These are phyloP conservation scores for Zygaena filipendulae DNA, from an alignment of 2,888 invertebrate species.

Conservation along the genomic window DNA sequence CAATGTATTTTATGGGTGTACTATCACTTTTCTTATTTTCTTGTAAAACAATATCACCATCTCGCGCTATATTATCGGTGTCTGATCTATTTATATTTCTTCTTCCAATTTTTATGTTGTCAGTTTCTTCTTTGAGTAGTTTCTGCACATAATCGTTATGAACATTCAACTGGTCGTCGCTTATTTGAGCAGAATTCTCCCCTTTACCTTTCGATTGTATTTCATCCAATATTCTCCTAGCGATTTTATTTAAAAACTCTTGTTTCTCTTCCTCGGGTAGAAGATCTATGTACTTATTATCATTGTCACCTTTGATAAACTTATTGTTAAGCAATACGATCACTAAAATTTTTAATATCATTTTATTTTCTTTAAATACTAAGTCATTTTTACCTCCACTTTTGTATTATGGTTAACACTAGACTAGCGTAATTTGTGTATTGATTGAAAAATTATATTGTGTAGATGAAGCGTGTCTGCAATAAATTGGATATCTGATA, in stretches of 20 bases:
- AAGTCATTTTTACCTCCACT: conserved; percentile 21
- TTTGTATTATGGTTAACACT: too few species aligned
- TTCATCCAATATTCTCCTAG: conserved; percentile 37
- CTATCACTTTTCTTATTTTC: conserved; percentile 11
- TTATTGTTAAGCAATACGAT: conserved; percentile 18
- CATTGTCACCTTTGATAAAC: conserved; percentile 24
- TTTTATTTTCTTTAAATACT: conserved; percentile 22
- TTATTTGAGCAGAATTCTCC: conserved; percentile 24
- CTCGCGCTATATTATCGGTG: too few species aligned
- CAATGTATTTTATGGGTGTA: too few species aligned
- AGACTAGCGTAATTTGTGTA: too few species aligned
- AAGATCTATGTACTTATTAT: conserved; percentile 38
- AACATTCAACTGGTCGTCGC: conserved; percentile 29
- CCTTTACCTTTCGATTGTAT: conserved; percentile 22
- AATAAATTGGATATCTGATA: too few species aligned
- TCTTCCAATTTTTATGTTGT: conserved; percentile 18
- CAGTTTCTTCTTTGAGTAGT: conserved; percentile 35
- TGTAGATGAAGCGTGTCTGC: too few species aligned
- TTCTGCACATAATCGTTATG: conserved; percentile 33
- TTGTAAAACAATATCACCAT: conserved; percentile 21
- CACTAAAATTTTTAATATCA: conserved; percentile 21
- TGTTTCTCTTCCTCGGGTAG: conserved; percentile 41
- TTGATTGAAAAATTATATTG: too few species aligned
- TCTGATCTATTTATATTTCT: conserved; percentile 7
- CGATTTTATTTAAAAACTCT: conserved; percentile 37